Conservation (phyloP, 2,888 invertebrate species). For the Endomychus coccineus region DNA sequence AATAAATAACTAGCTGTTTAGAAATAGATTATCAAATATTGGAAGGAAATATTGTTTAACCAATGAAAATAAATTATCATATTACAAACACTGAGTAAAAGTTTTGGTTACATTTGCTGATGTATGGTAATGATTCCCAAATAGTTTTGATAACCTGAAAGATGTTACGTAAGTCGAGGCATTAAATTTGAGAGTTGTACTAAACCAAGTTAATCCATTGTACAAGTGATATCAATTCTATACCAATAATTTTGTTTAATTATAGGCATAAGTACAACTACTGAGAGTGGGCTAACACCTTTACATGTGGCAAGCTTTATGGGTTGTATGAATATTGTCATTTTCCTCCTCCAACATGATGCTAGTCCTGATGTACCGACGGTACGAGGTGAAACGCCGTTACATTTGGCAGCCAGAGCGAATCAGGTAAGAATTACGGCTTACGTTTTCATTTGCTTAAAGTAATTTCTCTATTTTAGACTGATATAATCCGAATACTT, state of each 20-base stretch:
- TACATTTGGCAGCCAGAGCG: slow-evolving; percentile 92
- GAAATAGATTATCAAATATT: too few species aligned
- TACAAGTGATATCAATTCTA: too few species aligned
- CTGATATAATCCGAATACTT: slow-evolving; percentile 92
- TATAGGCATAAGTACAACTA: slow-evolving; percentile 58
- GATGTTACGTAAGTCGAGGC: not conserved
- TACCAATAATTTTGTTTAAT: slow-evolving; percentile 3
- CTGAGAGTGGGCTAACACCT: slow-evolving; percentile 83
- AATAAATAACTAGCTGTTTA: too few species aligned
- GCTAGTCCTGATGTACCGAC: slow-evolving; percentile 92
- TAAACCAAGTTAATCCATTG: too few species aligned
- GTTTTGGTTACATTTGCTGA: too few species aligned
- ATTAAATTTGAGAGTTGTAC: not conserved
- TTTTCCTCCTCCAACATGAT: slow-evolving; percentile 88
- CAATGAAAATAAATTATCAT: too few species aligned
- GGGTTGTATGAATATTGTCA: slow-evolving; percentile 99
- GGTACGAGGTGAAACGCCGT: slow-evolving; percentile 91
- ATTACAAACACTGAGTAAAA: too few species aligned
- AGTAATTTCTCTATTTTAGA: slow-evolving; percentile 42
- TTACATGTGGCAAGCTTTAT: slow-evolving; percentile 98
- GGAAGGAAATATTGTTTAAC: too few species aligned
- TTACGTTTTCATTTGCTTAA: too few species aligned
- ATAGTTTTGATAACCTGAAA: too few species aligned
- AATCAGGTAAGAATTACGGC: slow-evolving; percentile 61
- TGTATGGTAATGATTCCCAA: too few species aligned